Conservation (phyloP, 2,113 vertebrate species). For the Caretta caretta region DNA sequence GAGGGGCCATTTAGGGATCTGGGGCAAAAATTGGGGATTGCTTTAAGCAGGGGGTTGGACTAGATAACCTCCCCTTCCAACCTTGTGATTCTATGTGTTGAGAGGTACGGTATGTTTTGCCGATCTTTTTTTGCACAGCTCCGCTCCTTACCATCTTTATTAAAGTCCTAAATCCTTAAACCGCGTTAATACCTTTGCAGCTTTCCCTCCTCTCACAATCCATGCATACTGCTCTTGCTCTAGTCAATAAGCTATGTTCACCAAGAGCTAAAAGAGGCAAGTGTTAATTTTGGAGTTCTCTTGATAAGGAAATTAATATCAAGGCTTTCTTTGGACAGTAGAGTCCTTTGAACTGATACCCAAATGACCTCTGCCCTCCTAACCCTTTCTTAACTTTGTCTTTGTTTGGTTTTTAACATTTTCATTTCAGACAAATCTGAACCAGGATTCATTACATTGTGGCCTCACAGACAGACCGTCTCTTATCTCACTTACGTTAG, state of each 20-base stretch:
- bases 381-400: not conserved
- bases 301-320: not conserved
- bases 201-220: not conserved
- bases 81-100: not conserved
- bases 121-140: not conserved
- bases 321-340: not conserved
- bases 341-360: rapidly evolving
- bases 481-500: constrained; percentile 66
- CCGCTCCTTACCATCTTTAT: not conserved
- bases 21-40: too few relatives aligned
- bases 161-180: constrained; percentile 15
- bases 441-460: constrained; percentile 60
- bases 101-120: not conserved
- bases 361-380: not conserved
- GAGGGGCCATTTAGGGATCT: too few relatives aligned
- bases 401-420: not conserved
- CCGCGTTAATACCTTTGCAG: not conserved
- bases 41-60: too few relatives aligned
- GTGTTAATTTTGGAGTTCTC: not conserved
- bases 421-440: constrained; percentile 33
- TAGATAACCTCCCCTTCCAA: too few relatives aligned
- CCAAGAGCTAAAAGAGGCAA: not conserved
- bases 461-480: constrained; percentile 53
- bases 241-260: not conserved
- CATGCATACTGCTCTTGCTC: not conserved